Evolutionary conservation across 2,113 vertebrate species (phyloP), one percentile per base, ranked within the genome.

Genomic region (Promerops cafer): DNA sequence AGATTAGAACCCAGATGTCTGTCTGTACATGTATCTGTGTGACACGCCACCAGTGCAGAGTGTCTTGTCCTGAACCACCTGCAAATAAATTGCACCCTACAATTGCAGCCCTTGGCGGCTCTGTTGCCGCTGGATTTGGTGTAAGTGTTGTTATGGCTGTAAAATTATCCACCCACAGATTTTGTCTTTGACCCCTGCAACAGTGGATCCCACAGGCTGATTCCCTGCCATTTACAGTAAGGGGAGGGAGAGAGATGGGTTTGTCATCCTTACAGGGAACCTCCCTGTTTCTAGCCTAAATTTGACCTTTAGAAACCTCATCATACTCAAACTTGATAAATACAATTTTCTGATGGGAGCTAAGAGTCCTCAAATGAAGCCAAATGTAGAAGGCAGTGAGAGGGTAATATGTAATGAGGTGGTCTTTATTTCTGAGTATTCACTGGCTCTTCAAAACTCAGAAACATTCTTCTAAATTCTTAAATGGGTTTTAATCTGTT

Each of bases 401-500:
- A 90, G 18, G 14, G n/a, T 83, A 63, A 56, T 3, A 0, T 4
- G 1, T 60, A 90, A 59, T 11, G 47, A 81, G 44, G n/a, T 24
- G 7, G n/a, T 64, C 79, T 88, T 70, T 26, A 47, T 81, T 88
- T 89, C 49, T 49, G 72, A 95, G 74, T 27, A 18, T 22, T 10
- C 56, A 8, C 40, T 68, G 64, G 52, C 72, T 94, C 47, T 83
- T 65, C 79, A 88, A 64, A 90, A 69, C 68, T 86, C 86, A 61
- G 76, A 71, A 92, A 82, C n/a, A 16, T 64, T 94, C 81, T 94
- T 57, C 80, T 68, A 61, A 90, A 78, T 94, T 93, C 86, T 88
- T 95, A 72, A 88, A 94, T 65, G 33, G 27, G 37, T 93, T 76
- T 94, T 93, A 93, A 87, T 92, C 56, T 97, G 94, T 97, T 97